Evolutionary conservation across 1,140 invertebrate species (phyloP).

Genomic region (Magallana ariakensis): DNA sequence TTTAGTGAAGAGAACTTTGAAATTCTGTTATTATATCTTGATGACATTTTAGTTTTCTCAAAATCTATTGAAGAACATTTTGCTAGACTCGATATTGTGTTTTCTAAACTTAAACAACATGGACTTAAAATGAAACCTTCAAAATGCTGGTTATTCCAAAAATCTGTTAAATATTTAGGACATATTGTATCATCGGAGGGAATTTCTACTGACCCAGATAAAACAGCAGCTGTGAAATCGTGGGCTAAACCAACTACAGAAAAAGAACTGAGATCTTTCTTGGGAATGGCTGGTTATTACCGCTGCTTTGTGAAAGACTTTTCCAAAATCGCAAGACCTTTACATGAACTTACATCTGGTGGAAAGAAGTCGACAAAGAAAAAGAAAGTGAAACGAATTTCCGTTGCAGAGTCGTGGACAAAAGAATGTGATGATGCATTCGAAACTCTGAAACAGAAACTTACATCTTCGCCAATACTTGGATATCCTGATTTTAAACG

Average conservation of each 20-base stretch:
- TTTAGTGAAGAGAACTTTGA: conserved; percentile 48
- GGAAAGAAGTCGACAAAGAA: conserved; percentile 35
- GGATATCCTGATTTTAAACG: conserved; percentile 57
- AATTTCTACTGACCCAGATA: conserved; percentile 66
- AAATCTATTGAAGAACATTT: neutral
- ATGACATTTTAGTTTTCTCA: conserved; percentile 40
- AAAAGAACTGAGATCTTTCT: conserved; percentile 66
- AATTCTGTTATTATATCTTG: conserved; percentile 57
- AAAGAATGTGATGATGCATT: conserved; percentile 39
- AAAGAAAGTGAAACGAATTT: neutral
- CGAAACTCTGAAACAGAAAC: conserved; percentile 55
- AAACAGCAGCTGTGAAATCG: conserved; percentile 60
- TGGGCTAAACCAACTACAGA: conserved; percentile 64
- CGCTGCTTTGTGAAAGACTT: conserved; percentile 45
- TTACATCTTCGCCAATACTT: conserved; percentile 60
- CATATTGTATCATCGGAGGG: conserved; percentile 58
- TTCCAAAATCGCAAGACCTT: conserved; percentile 43
- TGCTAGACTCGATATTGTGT: neutral
- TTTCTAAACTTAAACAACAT: conserved; percentile 44
- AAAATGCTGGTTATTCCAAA: conserved; percentile 52
- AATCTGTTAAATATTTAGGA: conserved; percentile 46
- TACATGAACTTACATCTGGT: conserved; percentile 39
- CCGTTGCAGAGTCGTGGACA: conserved; percentile 38
- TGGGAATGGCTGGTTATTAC: conserved; percentile 53
- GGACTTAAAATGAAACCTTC: conserved; percentile 47